Conservation (phyloP, 2,888 invertebrate species). For the Baronia brevicornis region DNA sequence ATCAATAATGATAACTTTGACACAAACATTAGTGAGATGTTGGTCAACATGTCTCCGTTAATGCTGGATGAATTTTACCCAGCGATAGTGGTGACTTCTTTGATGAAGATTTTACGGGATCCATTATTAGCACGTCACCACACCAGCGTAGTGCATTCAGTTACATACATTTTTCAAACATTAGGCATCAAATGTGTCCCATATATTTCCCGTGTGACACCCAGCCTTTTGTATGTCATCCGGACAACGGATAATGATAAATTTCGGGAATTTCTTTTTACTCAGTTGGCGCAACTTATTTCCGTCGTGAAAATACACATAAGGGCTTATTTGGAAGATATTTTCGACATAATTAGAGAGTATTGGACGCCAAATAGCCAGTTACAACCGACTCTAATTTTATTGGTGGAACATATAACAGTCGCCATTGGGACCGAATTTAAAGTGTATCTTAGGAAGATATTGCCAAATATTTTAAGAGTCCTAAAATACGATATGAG, state of each 20-base stretch:
- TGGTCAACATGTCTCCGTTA: constrained; percentile 92
- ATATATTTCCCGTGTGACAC: constrained; percentile 92
- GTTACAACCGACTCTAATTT: constrained; percentile 91
- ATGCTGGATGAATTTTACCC: constrained; percentile 98
- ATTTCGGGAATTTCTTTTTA: constrained; percentile 94
- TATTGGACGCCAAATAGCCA: constrained; percentile 93
- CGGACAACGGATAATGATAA: constrained; percentile 86
- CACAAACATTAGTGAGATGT: constrained; percentile 90
- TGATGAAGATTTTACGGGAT: constrained; percentile 96
- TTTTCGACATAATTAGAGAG: constrained; percentile 93
- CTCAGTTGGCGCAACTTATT: constrained; percentile 93
- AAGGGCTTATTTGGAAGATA: constrained; percentile 94
- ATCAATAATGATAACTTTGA: constrained; percentile 76
- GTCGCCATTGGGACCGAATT: constrained; percentile 96
- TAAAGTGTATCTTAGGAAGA: constrained; percentile 92
- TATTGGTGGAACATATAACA: constrained; percentile 94
- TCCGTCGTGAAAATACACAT: constrained; percentile 98
- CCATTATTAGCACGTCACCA: constrained; percentile 93
- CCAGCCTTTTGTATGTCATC: constrained; percentile 91
- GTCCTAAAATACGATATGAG: constrained; percentile 93
- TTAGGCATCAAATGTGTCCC: constrained; percentile 96
- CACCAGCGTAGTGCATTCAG: constrained; percentile 95
- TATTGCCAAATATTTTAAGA: constrained; percentile 94
- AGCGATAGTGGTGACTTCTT: constrained; percentile 94
- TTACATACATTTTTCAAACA: constrained; percentile 97